Conservation (phyloP, 2,113 vertebrate species). For the Chionomys nivalis region DNA sequence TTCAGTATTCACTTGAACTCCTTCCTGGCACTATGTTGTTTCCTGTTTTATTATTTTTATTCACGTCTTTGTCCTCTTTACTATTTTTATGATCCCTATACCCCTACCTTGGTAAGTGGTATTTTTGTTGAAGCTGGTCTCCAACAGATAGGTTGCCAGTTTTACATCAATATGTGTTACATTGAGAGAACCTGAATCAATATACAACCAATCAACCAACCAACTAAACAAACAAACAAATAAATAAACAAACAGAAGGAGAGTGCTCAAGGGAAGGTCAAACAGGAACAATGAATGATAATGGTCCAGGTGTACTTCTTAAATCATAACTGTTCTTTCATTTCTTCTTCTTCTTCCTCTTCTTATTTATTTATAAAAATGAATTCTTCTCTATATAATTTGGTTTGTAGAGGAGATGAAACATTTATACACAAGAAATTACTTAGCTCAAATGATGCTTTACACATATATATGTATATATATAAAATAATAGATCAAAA, state of each 20-base stretch:
- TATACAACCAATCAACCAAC: neutral
- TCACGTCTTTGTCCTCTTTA: too few species aligned
- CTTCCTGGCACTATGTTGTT: too few species aligned
- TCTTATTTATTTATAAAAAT: constrained; percentile 8
- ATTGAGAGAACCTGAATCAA: neutral
- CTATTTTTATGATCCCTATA: too few species aligned
- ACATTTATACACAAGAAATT: neutral
- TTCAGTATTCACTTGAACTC: too few species aligned
- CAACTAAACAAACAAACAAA: neutral
- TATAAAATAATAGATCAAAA: neutral
- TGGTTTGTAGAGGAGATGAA: neutral
- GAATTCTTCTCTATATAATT: neutral
- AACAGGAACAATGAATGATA: neutral
- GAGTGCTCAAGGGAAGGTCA: neutral
- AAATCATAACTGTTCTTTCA: neutral
- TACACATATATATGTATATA: neutral
- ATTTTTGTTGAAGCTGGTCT: too few species aligned
- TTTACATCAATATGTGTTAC: neutral
- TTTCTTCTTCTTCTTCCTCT: neutral
- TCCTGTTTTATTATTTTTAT: too few species aligned
- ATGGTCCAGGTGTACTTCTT: neutral
- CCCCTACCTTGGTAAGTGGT: too few species aligned
- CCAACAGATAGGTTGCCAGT: neutral
- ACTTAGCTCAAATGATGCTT: neutral
- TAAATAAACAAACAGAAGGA: neutral